Percentiles rank a stretch among this genome's conserved stretches.
phyloP scores from a whole-genome alignment of 2,113 vertebrate species.

The Papio anubis region DNA sequence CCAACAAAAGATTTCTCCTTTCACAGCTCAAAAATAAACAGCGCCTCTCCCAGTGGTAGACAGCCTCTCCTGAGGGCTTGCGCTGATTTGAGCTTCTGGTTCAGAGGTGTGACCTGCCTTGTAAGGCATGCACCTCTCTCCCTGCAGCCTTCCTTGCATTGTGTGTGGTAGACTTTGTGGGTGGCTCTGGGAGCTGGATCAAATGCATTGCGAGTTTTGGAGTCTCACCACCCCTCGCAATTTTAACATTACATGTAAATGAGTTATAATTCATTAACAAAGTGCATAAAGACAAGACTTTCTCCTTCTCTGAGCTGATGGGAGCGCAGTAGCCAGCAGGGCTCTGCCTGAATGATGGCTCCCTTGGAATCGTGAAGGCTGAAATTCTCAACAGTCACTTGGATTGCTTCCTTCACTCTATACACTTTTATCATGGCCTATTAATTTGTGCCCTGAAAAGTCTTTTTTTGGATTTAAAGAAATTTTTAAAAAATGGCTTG shows the following conservation, averaged over 20 bases:
- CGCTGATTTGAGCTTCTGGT: not conserved
- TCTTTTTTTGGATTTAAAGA: not conserved
- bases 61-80: not conserved
- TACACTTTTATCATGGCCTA: not conserved
- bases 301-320: not conserved
- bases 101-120: not conserved
- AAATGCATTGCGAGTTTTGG: not conserved
- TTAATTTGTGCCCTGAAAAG: slow-evolving; percentile 4
- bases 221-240: not conserved
- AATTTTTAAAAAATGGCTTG: not conserved
- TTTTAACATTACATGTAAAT: not conserved
- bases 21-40: not conserved
- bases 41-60: no score
- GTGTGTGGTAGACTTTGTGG: not conserved
- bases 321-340: not conserved
- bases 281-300: not conserved
- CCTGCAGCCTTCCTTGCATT: not conserved
- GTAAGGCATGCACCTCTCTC: not conserved
- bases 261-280: not conserved
- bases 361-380: not conserved
- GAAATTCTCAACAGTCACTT: not conserved
- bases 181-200: not conserved
- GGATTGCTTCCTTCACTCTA: not conserved
- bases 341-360: not conserved
- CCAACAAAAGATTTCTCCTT: not conserved